Conservation (phyloP, 1,140 invertebrate species). For the Rhopalosiphum padi region DNA sequence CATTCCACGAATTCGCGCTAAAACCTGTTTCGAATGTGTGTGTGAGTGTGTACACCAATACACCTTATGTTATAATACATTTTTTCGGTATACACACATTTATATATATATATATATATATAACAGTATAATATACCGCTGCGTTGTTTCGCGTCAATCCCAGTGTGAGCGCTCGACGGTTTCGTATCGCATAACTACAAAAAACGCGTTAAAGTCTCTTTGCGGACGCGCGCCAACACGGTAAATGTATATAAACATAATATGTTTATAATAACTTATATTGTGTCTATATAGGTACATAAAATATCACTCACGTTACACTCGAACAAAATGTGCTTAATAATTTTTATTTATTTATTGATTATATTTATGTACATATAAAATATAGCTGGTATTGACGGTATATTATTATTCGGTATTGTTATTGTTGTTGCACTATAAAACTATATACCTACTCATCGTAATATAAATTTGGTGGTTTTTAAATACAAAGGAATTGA, state of each 20-base stretch:
- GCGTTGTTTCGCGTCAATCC: not conserved
- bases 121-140: not conserved
- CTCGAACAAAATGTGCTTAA: not conserved
- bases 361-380: too few relatives aligned
- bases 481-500: not conserved
- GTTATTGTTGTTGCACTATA: not conserved
- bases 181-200: not conserved
- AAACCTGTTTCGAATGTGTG: conserved; percentile 7
- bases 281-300: not conserved
- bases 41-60: not conserved
- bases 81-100: not conserved
- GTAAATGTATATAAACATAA: not conserved
- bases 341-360: not conserved
- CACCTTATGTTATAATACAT: not conserved
- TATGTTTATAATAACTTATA: not conserved
- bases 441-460: not conserved
- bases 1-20: conserved; percentile 17
- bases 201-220: conserved; percentile 18
- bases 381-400: too few relatives aligned
- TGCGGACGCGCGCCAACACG: not conserved
- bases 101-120: not conserved
- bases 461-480: not conserved
- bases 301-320: not conserved
- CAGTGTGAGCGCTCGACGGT: not conserved
- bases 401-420: not conserved